Evolutionary conservation across 2,113 vertebrate species (phyloP), one percentile per base, ranked within the genome.

Genomic region (Dolichallabes microphthalmus): DNA sequence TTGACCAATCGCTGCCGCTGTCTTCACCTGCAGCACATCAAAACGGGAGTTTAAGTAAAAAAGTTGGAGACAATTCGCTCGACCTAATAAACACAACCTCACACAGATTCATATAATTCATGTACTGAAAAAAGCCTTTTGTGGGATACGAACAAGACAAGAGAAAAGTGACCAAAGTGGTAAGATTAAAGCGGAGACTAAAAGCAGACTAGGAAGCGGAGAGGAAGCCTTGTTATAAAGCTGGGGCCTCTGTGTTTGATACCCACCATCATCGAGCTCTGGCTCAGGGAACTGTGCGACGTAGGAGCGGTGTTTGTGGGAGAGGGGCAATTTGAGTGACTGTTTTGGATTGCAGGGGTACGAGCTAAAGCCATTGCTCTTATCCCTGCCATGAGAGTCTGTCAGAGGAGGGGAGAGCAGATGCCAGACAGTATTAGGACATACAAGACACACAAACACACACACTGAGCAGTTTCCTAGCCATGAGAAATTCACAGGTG

Each of bases 1-100:
- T 92, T 12, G 97, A 99, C 77, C 97, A 99, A 63, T 98, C 97
- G 35, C 97, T 95, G 87, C 94, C 82, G 30, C 95, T 96, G 89
- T 97, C 98, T 14, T 98, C 97, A 64, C 98, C 98, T 92, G 90
- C 68, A 89, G 87, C 13, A 73, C 58, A 85, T n/a, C 14, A 32
- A 35, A 32, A 80, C 7, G n/a, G 90, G 82, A 63, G 10, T 53
- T 60, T 19, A 50, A 35, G 17, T 57, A 20, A 9, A 35, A 27
- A 25, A 1, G 17, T 9, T 14, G 8, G 19, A 39, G 71, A 57
- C 14, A 3, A 45, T 32, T 58, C n/a, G 53, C 60, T 53, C 17
- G 6, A 39, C 39, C 7, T 45, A 35, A 63, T 35, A 80, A 1
- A 58, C 27, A 35, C 50, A 39, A 1, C 2, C n/a, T 60, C 8